phyloP scores from a whole-genome alignment of 2,888 invertebrate genomes.

The Euspilapteryx auroguttella region DNA sequence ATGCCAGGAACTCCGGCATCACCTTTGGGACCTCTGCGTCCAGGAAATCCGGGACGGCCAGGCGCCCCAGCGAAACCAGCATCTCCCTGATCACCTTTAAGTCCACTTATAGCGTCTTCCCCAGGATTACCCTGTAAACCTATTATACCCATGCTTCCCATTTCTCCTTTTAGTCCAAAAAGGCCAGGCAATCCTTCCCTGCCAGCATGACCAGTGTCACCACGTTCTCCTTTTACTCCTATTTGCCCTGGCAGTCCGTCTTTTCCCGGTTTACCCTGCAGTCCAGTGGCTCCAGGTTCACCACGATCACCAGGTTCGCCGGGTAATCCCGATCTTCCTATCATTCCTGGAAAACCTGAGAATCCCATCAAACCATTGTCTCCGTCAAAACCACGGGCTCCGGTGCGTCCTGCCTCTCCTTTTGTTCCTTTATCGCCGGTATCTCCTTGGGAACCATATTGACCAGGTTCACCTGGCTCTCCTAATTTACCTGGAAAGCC shows the following conservation, averaged over 20 bases:
- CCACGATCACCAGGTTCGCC: slow-evolving; percentile 44
- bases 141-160: slow-evolving; percentile 51
- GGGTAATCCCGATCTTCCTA: slow-evolving; percentile 22
- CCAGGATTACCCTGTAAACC: slow-evolving; percentile 64
- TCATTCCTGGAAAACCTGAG: slow-evolving; percentile 39
- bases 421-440: slow-evolving; percentile 54
- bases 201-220: slow-evolving; percentile 80
- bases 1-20: slow-evolving; percentile 12
- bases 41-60: slow-evolving; percentile 49
- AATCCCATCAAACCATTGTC: slow-evolving; percentile 31
- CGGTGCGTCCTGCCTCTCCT: slow-evolving; percentile 54
- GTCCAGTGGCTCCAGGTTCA: slow-evolving; percentile 40
- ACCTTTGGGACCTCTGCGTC: slow-evolving; percentile 46
- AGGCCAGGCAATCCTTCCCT: slow-evolving; percentile 22
- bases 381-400: slow-evolving; percentile 33
- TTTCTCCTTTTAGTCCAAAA: slow-evolving; percentile 21
- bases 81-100: slow-evolving; percentile 63
- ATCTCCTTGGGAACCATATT: slow-evolving; percentile 29
- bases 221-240: slow-evolving; percentile 77
- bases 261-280: slow-evolving; percentile 69
- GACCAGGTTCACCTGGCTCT: slow-evolving; percentile 19
- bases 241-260: slow-evolving; percentile 71
- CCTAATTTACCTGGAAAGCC: slow-evolving; percentile 35
- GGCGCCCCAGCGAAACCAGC: slow-evolving; percentile 38
- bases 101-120: slow-evolving; percentile 63